Conservation (phyloP, 2,113 vertebrate genomes). For the Phalacrocorax aristotelis region DNA sequence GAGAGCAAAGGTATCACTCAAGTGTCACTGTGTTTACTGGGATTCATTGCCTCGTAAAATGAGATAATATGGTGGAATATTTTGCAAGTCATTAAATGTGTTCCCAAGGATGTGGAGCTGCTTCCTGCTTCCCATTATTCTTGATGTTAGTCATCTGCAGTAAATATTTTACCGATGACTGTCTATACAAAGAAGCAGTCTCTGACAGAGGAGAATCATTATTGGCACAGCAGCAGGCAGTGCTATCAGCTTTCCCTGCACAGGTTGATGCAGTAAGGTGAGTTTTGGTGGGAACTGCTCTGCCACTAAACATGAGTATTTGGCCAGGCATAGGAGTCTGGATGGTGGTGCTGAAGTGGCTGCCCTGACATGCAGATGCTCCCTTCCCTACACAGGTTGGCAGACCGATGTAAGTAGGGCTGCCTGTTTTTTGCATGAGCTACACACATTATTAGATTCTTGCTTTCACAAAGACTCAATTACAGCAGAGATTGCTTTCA, state of each 20-base stretch:
- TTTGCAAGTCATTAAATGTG: not conserved
- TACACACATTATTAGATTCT: not conserved
- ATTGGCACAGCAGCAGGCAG: not conserved
- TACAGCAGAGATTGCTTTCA: not conserved
- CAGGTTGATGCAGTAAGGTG: not conserved
- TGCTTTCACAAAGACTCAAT: not conserved
- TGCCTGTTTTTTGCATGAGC: not conserved
- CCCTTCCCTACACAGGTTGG: not conserved
- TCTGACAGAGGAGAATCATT: not conserved
- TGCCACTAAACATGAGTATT: not conserved
- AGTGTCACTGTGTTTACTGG: not conserved
- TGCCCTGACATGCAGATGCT: not conserved
- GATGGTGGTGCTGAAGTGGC: not conserved
- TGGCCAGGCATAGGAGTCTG: not conserved
- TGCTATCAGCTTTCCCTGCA: fast-evolving
- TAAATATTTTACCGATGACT: not conserved
- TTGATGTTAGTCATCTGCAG: not conserved
- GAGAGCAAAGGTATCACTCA: not conserved
- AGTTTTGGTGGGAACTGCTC: not conserved
- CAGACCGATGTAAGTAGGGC: not conserved
- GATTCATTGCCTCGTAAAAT: not conserved
- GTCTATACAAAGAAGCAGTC: not conserved
- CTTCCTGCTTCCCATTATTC: not conserved
- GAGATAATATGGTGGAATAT: not conserved
- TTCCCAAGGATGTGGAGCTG: not conserved